Percentiles rank a stretch among this genome's conserved stretches.
Evolutionary conservation across 2,797 vertebrate genomes (phyloP).

Genomic region (Tympanoctomys barrerae): DNA sequence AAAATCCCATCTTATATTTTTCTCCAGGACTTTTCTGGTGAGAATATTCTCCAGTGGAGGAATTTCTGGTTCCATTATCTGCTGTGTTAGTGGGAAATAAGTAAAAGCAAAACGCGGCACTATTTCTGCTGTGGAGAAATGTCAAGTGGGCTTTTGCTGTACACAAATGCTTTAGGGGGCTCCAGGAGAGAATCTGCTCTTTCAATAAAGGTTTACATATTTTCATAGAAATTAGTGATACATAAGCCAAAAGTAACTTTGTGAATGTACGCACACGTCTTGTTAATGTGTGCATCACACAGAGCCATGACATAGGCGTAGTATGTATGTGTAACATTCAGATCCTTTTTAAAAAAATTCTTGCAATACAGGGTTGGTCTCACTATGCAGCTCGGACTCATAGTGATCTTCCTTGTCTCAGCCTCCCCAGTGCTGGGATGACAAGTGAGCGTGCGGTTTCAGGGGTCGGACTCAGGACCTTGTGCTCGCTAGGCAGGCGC

Average conservation of each 20-base stretch:
- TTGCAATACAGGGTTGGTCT: too few species aligned
- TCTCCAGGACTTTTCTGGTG: background rate
- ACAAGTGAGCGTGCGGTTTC: too few species aligned
- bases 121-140: background rate
- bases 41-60: background rate
- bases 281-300: background rate
- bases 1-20: background rate
- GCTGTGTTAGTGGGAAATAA: background rate
- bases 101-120: background rate
- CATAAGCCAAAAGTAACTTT: background rate
- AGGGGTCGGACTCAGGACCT: too few species aligned
- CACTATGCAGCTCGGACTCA: too few species aligned
- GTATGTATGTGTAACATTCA: background rate
- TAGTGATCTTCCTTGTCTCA: too few species aligned
- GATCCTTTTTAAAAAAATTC: too few species aligned
- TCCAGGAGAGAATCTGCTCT: background rate
- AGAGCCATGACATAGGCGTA: background rate
- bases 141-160: background rate
- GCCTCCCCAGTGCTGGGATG: too few species aligned
- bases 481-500: too few species aligned
- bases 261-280: background rate
- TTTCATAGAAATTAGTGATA: constrained; percentile 27
- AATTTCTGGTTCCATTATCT: background rate
- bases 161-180: background rate
- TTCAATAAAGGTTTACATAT: background rate